Conservation (phyloP, 2,113 vertebrate species). For the Orthonyx spaldingii region DNA sequence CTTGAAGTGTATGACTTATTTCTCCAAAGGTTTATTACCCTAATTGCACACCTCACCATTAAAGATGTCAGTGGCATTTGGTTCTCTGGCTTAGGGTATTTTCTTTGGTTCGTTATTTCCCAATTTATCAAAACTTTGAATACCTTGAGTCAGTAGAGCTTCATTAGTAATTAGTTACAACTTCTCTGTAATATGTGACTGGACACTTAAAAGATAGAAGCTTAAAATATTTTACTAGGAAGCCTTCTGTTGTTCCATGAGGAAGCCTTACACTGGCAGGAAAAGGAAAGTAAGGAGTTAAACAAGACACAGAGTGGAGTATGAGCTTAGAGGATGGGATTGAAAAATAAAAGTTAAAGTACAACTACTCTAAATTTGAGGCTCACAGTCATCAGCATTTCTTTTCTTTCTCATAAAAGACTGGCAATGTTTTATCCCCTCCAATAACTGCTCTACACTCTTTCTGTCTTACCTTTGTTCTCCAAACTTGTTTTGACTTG, state of each 20-base stretch:
- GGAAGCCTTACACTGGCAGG: background rate
- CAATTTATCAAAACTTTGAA: background rate
- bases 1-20: background rate
- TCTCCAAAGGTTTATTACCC: background rate
- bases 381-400: background rate
- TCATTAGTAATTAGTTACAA: background rate
- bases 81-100: background rate
- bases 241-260: background rate
- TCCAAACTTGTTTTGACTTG: background rate
- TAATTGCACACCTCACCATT: background rate
- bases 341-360: background rate
- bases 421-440: background rate
- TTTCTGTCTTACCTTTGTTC: background rate
- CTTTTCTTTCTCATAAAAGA: background rate
- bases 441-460: background rate
- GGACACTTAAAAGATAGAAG: background rate
- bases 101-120: background rate
- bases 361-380: background rate
- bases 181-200: background rate
- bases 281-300: background rate
- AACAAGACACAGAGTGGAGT: background rate
- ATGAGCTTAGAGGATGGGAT: background rate
- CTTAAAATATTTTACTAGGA: background rate
- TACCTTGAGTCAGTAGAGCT: background rate
- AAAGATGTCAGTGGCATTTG: background rate